Evolutionary conservation across 2,113 vertebrate species (phyloP), one percentile per base, ranked within the genome.

Genomic region (Hippolais icterina): DNA sequence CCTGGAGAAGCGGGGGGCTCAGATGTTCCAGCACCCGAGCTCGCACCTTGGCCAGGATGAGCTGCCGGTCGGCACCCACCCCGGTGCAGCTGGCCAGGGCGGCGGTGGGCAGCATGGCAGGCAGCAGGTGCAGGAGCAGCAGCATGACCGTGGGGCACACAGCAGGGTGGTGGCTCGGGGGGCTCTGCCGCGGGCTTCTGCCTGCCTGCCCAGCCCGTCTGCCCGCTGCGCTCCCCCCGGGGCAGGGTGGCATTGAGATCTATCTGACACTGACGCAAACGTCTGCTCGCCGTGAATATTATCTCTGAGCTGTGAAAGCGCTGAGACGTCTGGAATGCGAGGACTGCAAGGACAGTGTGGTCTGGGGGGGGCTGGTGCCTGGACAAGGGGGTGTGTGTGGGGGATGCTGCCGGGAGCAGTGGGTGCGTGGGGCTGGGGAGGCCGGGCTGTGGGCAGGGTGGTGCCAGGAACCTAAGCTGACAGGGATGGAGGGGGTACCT

Each of bases 11-110:
- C 0, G 97, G 88, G 35, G 98, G 93, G 10, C 95, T 98, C 60
- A 98, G 91, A 49, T 97, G 97, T 83, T 98, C 97, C 96, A 98
- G 90, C 70, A 98, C 95, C 44, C 87, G 97, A 9, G 96, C 88
- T 90, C 94, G 94, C 85, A 98, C 97, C 89, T 98, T 98, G 94
- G 96, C 98, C 94, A 98, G 96, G 90, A 98, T 53, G 52, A 98
- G 91, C 49, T 97, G 96, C 56, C 97, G 81, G n/a, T 98, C 97
- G 0, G 91, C 86, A 5, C 97, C 97, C 0, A 86, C 78, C 19
- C 87, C 97, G 0, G 82, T 96, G 94, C 98, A 98, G 89, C 96
- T 8, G 7, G 93, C 90, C 35, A 88, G 92, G 41, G 74, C 28
- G 1, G 79, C 39, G 0, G 89, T 81, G 71, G 90, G 91, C 97